Conservation (phyloP, 2,888 invertebrate species). For the Nephrotoma appendiculata region DNA sequence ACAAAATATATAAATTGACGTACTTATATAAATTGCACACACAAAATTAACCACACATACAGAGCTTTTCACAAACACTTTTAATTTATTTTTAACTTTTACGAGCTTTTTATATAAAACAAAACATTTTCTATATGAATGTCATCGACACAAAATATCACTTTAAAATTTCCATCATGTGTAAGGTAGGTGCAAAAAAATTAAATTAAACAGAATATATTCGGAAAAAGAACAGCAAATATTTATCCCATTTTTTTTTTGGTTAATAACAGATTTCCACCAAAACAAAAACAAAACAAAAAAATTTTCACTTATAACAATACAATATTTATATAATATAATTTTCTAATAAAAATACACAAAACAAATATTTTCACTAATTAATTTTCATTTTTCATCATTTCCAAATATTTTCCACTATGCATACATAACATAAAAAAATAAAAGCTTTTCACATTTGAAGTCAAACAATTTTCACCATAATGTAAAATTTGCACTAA, state of each 20-base stretch:
- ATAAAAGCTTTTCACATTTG: not conserved
- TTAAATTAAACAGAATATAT: not conserved
- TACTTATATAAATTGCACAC: not conserved
- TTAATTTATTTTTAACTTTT: not conserved
- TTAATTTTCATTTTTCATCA: not conserved
- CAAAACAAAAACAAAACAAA: not conserved
- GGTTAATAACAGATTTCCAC: not conserved
- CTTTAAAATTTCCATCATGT: not conserved
- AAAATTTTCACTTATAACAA: not conserved
- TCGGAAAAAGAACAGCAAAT: not conserved
- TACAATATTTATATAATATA: not conserved
- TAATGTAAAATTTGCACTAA: not conserved
- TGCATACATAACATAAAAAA: not conserved
- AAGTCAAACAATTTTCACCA: not conserved
- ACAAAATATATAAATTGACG: not conserved
- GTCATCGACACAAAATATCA: not conserved
- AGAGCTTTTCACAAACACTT: not conserved
- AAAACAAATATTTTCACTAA: not conserved
- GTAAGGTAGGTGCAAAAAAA: not conserved
- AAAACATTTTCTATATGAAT: not conserved
- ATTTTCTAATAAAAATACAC: not conserved
- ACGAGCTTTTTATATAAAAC: not conserved
- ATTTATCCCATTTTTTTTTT: not conserved
- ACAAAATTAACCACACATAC: not conserved
- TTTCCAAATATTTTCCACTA: not conserved